Conservation (phyloP, 2,113 vertebrate species). For the Sceloporus tristichus region DNA sequence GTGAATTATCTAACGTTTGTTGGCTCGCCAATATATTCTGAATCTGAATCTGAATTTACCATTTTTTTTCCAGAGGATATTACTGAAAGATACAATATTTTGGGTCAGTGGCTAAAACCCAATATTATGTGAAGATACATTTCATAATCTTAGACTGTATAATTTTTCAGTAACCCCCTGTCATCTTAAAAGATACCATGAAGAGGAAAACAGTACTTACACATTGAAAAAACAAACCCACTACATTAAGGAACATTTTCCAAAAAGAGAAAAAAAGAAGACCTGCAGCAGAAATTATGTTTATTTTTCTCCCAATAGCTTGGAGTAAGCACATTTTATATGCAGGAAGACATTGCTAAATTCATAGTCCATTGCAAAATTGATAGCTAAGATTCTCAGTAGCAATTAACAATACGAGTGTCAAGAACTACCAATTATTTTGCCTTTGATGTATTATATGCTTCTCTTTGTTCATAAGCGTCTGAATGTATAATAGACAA, state of each 20-base stretch:
- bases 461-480: background rate
- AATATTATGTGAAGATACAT: constrained; percentile 5
- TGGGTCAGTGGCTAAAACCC: background rate
- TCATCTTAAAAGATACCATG: background rate
- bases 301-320: constrained; percentile 24
- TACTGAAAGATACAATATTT: constrained; percentile 25
- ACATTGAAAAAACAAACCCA: constrained; percentile 32
- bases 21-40: background rate
- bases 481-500: constrained; percentile 1
- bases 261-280: background rate
- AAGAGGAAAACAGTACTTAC: constrained; percentile 24
- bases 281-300: background rate
- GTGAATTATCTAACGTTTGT: background rate
- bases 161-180: constrained; percentile 4
- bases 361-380: background rate
- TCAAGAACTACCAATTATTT: constrained; percentile 22
- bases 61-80: background rate
- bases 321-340: background rate
- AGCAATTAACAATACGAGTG: background rate
- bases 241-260: background rate
- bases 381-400: background rate
- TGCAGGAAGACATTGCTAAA: constrained; percentile 12
- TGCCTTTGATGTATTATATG: constrained; percentile 1
- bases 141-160: constrained; percentile 14
- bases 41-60: background rate